A percentile compares a stretch with the other conserved stretches of the same genome.
phyloP scores from a whole-genome alignment of 2,888 invertebrate species.

The Eurytoma californica region DNA sequence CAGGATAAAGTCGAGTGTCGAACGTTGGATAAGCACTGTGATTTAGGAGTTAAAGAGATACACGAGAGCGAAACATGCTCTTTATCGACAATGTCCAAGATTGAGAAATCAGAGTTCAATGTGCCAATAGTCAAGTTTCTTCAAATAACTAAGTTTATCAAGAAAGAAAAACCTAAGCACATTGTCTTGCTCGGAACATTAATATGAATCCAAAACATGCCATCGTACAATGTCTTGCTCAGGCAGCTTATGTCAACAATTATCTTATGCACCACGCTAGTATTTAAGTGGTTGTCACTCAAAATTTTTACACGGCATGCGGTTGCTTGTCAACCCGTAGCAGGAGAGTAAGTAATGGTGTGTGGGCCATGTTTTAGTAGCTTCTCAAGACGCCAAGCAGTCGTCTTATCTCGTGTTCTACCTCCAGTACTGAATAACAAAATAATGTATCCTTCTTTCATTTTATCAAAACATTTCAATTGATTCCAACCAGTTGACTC shows the following conservation, averaged over 20 bases:
- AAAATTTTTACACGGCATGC: conserved; percentile 50
- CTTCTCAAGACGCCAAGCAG: conserved; percentile 27
- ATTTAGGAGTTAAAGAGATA: conserved; percentile 35
- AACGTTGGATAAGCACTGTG: conserved; percentile 25
- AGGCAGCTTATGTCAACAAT: conserved; percentile 41
- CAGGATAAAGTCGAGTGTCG: conserved; percentile 28
- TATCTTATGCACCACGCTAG: conserved; percentile 46
- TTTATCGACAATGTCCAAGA: conserved; percentile 25
- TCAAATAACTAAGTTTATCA: conserved; percentile 27
- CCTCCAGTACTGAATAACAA: neutral
- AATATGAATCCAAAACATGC: conserved; percentile 46
- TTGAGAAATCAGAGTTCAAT: conserved; percentile 26
- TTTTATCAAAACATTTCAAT: conserved; percentile 6
- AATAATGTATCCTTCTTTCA: neutral
- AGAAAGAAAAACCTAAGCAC: conserved; percentile 18
- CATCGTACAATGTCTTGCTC: conserved; percentile 48
- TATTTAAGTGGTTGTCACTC: conserved; percentile 45
- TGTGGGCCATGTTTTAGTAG: conserved; percentile 34
- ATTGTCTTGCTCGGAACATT: conserved; percentile 21
- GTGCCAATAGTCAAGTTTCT: conserved; percentile 29
- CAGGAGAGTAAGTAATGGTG: conserved; percentile 50
- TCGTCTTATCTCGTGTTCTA: conserved; percentile 15
- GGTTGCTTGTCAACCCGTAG: conserved; percentile 46
- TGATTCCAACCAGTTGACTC: neutral
- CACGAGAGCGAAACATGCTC: conserved; percentile 12